These are phyloP conservation scores for Calephelis perditalis DNA, from an alignment of 2,888 invertebrate genomes.

Conservation along the genomic window DNA sequence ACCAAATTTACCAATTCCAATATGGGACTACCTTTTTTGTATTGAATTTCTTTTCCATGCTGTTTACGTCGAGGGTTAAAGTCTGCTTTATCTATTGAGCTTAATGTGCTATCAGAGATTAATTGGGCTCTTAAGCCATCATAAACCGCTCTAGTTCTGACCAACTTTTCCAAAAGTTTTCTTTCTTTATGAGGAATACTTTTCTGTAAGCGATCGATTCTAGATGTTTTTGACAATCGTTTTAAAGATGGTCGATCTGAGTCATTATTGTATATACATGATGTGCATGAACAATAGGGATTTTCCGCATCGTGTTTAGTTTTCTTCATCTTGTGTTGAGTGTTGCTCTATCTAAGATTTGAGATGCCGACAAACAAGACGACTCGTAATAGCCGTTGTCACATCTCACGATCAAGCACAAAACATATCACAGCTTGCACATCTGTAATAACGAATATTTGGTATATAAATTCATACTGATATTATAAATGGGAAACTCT, in stretches of 20 bases:
- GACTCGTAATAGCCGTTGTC: neutral
- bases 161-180: slow-evolving; percentile 45
- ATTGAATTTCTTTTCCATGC: slow-evolving; percentile 25
- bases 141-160: slow-evolving; percentile 49
- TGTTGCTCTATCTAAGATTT: slow-evolving; percentile 34
- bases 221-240: slow-evolving; percentile 34
- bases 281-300: slow-evolving; percentile 44
- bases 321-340: slow-evolving; percentile 36
- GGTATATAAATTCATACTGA: no score
- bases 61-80: slow-evolving; percentile 29
- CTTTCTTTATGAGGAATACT: slow-evolving; percentile 46
- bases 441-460: neutral
- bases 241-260: slow-evolving; percentile 39
- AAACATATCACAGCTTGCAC: slow-evolving; percentile 12
- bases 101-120: slow-evolving; percentile 36
- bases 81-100: slow-evolving; percentile 34
- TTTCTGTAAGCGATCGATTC: slow-evolving; percentile 44
- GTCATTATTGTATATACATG: slow-evolving; percentile 40
- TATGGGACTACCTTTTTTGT: slow-evolving; percentile 36
- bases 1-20: slow-evolving; percentile 42
- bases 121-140: slow-evolving; percentile 46
- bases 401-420: slow-evolving; percentile 13
- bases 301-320: slow-evolving; percentile 31
- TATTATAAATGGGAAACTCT: no score
- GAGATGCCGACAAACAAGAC: neutral